Evolutionary conservation across 2,888 invertebrate genomes (phyloP), one percentile per base, ranked within the genome.

Genomic region (Philereme transversata): DNA sequence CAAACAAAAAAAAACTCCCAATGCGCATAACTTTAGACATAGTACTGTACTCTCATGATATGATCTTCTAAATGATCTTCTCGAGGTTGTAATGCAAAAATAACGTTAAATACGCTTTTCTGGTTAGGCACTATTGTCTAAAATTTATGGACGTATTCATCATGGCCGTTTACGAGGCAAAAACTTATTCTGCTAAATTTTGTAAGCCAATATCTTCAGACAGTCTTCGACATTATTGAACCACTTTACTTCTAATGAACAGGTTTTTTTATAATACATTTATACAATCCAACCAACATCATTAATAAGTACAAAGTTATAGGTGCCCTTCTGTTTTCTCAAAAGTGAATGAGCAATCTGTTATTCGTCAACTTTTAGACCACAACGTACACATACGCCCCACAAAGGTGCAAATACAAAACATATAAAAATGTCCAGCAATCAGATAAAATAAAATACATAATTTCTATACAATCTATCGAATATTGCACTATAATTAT

Each of bases 401-500:
- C 6, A 40, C 43, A 43, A 43, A 43, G 10, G n/a, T 45, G 22
- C 8, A 45, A 10, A 45, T 8, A 40, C 7, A 5, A 38, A 7
- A 40, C 4, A 10, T n/a, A 11, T 11, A 10, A 50, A 38, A 8
- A 51, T 34, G 34, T 5, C 51, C 22, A 22, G 45, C 6, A 51
- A 36, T 53, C 5, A 33, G 38, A 54, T 38, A 7, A 52, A 52
- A 41, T 9, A 52, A 22, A 22, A 35, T 10, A 10, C 4, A 46
- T 47, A 47, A 48, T 52, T 52, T 22, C 36, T 11, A 45, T 38
- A 35, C 51, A 8, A 51, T 46, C 48, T 49, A 52, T 48, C 52
- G 47, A 49, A 49, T 59, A 58, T 57, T 58, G 52, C 58, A 52
- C 52, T 58, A 47, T 58, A 34, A n/a, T 50, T 22, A 35, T 52